These are phyloP conservation scores for Poecilus cupreus DNA, from an alignment of 2,888 invertebrate genomes.

Conservation along the genomic window DNA sequence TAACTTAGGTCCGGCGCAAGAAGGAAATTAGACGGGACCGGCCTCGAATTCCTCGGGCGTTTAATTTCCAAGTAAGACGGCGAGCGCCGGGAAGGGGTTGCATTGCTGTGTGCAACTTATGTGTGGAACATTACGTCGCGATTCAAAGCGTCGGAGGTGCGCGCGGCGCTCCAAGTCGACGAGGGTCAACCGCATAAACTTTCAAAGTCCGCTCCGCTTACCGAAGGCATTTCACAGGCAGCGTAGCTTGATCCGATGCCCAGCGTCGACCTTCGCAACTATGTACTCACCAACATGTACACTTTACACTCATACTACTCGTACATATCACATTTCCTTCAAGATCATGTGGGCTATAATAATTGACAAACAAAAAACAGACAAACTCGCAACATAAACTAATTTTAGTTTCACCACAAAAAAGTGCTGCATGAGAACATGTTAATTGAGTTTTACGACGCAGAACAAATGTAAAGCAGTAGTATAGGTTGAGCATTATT, in stretches of 20 bases:
- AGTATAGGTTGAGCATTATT: neutral
- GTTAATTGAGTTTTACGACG: no score
- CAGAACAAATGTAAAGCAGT: no score
- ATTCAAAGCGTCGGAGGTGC: slow-evolving; percentile 57
- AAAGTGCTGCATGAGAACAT: no score
- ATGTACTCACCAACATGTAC: slow-evolving; percentile 16
- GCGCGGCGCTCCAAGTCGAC: slow-evolving; percentile 68
- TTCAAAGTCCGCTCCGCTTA: slow-evolving; percentile 68
- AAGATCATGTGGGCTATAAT: no score
- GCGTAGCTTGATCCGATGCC: neutral
- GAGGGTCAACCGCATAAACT: slow-evolving; percentile 74
- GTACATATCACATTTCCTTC: neutral
- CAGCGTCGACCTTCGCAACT: slow-evolving; percentile 14
- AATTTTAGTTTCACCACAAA: no score
- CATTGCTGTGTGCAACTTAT: slow-evolving; percentile 58
- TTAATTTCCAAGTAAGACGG: slow-evolving; percentile 71
- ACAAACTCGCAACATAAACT: no score
- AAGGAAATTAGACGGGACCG: slow-evolving; percentile 68
- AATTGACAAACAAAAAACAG: no score
- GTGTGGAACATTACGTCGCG: slow-evolving; percentile 60
- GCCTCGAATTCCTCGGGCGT: slow-evolving; percentile 70
- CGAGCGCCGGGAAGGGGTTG: slow-evolving; percentile 63
- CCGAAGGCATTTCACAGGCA: slow-evolving; percentile 68
- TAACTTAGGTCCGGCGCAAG: slow-evolving; percentile 68
- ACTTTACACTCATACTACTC: neutral